Evolutionary conservation across 2,797 vertebrate species (phyloP), one percentile per base, ranked within the genome.

Genomic region (Petrocephalus schoutedeni): DNA sequence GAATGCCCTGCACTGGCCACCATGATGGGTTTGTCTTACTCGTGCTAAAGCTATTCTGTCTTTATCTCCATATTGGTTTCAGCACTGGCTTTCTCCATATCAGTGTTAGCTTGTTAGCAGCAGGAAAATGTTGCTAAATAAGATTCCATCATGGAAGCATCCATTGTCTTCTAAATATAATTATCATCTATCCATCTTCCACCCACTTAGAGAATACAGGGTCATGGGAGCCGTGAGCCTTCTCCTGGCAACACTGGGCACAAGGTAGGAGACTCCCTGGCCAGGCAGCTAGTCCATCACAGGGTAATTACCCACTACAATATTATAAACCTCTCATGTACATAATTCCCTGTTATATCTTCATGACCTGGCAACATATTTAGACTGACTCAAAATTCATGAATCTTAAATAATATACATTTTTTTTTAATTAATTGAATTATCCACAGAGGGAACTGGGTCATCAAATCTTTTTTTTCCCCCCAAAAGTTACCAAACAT

Each of bases 11-110:
- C 71, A 64, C 71, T 49, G 21, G 36, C 7, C 57, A 86, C 56
- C 71, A 16, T 56, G 85, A 83, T 64, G 58, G 19, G 87, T 89
- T 51, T 67, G 61, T 88, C 36, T 80, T 57, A 58, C 71, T 86
- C 57, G 3, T 51, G 51, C 28, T 36, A 56, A 21, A 0, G 16
- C 12, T 77, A 28, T 28, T 83, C 32, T 49, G 28, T 28, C n/a
- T 49, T 49, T 85, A 23, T 21, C 28, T 16, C 80, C 51, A 41
- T 67, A 67, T 54, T 64, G 1, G 19, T 86, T 59, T 59, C 57
- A 41, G 32, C 6, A 32, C 21, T 45, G 57, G 56, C 80, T 58
- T 54, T 85, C 84, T 32, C 67, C 32, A 49, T 85, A 23, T 53
- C 8, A 23, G 16, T 32, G 58, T 32, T 67, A 85, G 82, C 59